phyloP scores from a whole-genome alignment of 2,797 vertebrate species.

The Pristis pectinata region DNA sequence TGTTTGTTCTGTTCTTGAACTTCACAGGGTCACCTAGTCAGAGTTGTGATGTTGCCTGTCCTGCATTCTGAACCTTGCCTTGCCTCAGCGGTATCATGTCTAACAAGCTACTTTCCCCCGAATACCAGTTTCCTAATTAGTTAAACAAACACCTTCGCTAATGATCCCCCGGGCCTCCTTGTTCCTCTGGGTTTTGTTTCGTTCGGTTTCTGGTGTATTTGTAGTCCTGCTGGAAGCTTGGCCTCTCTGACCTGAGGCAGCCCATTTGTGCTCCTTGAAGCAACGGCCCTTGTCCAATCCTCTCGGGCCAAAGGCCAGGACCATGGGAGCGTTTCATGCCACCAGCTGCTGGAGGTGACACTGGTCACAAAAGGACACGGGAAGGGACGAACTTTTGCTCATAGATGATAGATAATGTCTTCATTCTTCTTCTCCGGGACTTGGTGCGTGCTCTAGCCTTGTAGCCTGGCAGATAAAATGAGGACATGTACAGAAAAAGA shows the following conservation, averaged over 20 bases:
- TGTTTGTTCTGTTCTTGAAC: constrained; percentile 99
- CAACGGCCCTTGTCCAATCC: constrained; percentile 80
- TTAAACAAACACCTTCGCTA: constrained; percentile 92
- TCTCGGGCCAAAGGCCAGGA: constrained; percentile 86
- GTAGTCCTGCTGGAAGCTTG: constrained; percentile 75
- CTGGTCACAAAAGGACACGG: constrained; percentile 68
- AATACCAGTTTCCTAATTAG: constrained; percentile 92
- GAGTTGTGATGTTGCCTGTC: constrained; percentile 61
- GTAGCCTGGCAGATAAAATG: constrained; percentile 49
- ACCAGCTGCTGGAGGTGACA: constrained; percentile 93
- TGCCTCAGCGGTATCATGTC: constrained; percentile 59
- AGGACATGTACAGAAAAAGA: constrained; percentile 41
- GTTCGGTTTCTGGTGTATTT: constrained; percentile 63
- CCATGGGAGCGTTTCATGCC: constrained; percentile 73
- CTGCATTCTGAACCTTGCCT: constrained; percentile 70
- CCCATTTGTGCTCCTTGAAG: constrained; percentile 71
- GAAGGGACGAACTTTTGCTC: constrained; percentile 55
- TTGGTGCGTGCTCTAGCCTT: constrained; percentile 41
- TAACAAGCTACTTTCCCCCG: constrained; percentile 65
- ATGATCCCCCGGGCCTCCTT: constrained; percentile 69
- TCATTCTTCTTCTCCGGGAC: constrained; percentile 57
- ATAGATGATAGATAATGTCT: constrained; percentile 58
- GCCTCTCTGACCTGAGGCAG: constrained; percentile 86
- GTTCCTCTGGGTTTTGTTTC: constrained; percentile 75
- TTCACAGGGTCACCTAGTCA: constrained; percentile 77